phyloP scores from a whole-genome alignment of 2,113 vertebrate genomes.

The Mobula birostris region DNA sequence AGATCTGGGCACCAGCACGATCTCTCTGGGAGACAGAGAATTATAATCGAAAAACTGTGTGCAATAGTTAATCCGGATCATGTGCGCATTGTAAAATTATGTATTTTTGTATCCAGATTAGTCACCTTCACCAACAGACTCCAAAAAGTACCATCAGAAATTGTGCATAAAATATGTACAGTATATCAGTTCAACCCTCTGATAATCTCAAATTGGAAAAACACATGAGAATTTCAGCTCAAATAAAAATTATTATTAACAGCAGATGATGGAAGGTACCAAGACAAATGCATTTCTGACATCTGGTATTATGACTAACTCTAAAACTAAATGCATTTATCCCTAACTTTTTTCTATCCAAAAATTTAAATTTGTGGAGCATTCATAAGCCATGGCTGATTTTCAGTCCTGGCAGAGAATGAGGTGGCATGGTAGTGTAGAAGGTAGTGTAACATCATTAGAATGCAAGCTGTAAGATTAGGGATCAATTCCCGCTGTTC shows the following conservation, averaged over 20 bases:
- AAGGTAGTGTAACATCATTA: no score
- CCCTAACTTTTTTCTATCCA: neutral
- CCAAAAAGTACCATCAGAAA: neutral
- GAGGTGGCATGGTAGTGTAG: no score
- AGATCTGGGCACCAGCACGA: neutral
- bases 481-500: no score
- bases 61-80: neutral
- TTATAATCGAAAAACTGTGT: neutral
- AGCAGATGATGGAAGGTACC: neutral
- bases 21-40: neutral
- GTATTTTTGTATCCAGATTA: constrained; percentile 8
- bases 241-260: neutral
- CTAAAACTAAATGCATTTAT: neutral
- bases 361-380: neutral
- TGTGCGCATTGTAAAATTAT: neutral
- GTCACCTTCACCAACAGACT: neutral
- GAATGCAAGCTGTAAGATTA: no score
- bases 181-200: neutral
- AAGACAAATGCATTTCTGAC: neutral
- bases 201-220: neutral
- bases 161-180: no score
- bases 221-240: neutral
- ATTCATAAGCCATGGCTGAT: no score
- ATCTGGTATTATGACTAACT: neutral
- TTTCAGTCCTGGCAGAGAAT: no score